Evolutionary conservation across 2,797 vertebrate genomes (phyloP).

Genomic region (Neosilurus mollespiculum): DNA sequence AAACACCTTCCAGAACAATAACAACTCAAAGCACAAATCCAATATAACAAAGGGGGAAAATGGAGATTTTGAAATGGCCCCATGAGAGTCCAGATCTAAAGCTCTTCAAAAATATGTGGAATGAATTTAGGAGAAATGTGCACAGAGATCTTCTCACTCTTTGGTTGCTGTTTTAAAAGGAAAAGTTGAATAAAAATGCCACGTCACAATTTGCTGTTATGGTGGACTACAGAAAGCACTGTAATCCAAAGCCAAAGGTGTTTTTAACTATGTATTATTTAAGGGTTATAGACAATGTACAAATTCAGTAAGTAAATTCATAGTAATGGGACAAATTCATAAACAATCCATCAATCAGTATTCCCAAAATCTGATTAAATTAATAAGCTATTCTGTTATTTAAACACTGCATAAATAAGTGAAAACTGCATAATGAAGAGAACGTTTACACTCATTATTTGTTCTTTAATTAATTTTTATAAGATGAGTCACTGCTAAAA

Average conservation of each 20-base stretch:
- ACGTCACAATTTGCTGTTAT: no score
- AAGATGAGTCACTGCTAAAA: no score
- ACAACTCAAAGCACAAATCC: not conserved
- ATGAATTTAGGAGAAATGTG: no score
- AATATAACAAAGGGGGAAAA: not conserved
- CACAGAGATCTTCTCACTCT: not conserved
- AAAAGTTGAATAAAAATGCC: not conserved
- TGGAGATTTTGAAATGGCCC: not conserved
- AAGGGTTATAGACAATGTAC: not conserved
- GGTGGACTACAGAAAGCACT: not conserved
- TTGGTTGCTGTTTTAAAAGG: not conserved
- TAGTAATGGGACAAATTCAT: no score
- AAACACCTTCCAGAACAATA: not conserved
- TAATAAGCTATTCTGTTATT: no score
- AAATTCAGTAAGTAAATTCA: no score
- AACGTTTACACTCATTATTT: no score
- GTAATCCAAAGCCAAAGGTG: not conserved
- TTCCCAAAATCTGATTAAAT: no score
- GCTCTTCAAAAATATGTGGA: not conserved
- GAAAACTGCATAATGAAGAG: no score
- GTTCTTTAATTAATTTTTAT: no score
- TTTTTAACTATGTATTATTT: not conserved
- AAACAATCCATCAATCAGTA: no score
- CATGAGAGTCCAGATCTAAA: not conserved
- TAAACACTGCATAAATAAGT: no score